Evolutionary conservation across 2,113 vertebrate species (phyloP).

Genomic region (Apteryx owenii): DNA sequence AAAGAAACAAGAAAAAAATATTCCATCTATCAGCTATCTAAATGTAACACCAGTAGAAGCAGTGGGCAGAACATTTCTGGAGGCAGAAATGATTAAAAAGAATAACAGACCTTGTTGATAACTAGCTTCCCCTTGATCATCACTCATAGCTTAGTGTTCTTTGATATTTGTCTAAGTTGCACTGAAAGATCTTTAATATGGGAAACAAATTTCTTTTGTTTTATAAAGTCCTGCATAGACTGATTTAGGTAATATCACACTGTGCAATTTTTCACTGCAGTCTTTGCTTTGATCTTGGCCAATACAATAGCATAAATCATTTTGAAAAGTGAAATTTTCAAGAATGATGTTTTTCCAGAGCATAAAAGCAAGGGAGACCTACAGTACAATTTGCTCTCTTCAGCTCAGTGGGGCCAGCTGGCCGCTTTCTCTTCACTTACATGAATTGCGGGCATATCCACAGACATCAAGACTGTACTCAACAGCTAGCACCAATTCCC

Average conservation of each 20-base stretch:
- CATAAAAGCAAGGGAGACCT: neutral
- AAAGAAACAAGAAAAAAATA: neutral
- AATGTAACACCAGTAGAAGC: neutral
- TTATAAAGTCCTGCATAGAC: neutral
- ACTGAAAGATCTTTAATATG: neutral
- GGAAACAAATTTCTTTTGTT: neutral
- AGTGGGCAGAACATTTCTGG: neutral
- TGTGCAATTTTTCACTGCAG: neutral
- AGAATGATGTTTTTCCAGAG: neutral
- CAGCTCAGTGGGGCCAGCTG: neutral
- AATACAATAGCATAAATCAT: neutral
- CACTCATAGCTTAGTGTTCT: neutral
- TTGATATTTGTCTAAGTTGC: neutral
- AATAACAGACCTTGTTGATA: neutral
- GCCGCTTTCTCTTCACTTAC: neutral
- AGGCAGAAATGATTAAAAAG: neutral
- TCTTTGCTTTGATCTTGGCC: neutral
- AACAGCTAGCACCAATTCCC: neutral
- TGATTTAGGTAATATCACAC: neutral
- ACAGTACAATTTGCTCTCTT: neutral
- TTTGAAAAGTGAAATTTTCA: constrained; percentile 5
- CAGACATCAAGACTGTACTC: neutral
- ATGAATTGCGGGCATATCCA: neutral
- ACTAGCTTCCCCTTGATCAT: neutral
- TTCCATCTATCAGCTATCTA: neutral